Conservation (phyloP, 2,797 vertebrate species). For the Anguilla anguilla region DNA sequence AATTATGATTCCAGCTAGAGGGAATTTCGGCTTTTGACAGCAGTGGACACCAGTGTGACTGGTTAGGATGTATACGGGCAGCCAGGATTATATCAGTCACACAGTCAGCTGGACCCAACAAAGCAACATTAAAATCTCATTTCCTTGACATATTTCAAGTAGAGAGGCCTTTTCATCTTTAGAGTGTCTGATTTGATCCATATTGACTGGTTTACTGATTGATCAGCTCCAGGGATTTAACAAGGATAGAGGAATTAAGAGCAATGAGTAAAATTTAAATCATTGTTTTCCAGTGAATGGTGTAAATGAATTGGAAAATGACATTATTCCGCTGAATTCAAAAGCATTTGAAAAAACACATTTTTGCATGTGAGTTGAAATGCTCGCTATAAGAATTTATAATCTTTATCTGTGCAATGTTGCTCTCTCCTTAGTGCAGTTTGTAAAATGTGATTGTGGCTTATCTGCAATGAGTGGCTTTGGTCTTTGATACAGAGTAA, state of each 20-base stretch:
- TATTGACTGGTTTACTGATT: neutral
- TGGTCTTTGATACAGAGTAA: neutral
- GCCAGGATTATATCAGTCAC: slow-evolving; percentile 55
- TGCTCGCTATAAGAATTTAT: neutral
- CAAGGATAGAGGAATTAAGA: neutral
- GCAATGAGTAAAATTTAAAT: neutral
- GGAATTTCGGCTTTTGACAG: neutral
- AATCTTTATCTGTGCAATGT: neutral
- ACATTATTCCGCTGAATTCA: neutral
- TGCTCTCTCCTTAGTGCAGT: neutral
- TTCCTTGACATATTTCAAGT: slow-evolving; percentile 57
- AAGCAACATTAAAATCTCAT: slow-evolving; percentile 68
- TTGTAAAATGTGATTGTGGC: neutral
- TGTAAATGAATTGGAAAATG: neutral
- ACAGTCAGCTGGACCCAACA: slow-evolving; percentile 58
- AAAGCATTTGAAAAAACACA: neutral
- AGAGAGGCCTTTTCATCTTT: slow-evolving; percentile 53
- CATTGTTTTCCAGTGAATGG: neutral
- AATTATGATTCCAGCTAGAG: neutral
- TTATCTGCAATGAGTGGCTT: neutral
- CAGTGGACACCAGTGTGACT: neutral
- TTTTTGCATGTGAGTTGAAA: neutral
- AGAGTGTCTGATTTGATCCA: neutral
- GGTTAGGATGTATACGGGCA: neutral
- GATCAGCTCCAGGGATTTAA: neutral